Base-by-base conservation (phyloP, 2,113 vertebrate species). In the Rhinopomastus cyanomelas region DNA sequence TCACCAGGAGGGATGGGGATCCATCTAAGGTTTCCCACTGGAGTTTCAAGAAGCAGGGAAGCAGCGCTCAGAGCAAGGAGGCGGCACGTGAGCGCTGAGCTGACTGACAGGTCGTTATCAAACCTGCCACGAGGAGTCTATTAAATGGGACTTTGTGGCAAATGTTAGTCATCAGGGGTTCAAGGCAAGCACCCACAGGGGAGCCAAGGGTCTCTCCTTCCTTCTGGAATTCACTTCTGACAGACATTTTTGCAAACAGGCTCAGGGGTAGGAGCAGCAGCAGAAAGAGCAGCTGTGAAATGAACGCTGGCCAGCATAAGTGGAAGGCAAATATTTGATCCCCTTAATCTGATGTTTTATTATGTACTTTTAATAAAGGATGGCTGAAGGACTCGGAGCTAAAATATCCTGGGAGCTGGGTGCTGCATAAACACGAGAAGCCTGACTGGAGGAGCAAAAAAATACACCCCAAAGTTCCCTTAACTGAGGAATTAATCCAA, bases 281-380 rank as follows among this genome's bases (percentile, higher is more conserved):
- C 18, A 74, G 59, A 74, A 95, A 82, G 83, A 95, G 67, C 94
- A 91, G 92, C 57, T 92, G 88, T 86, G 88, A 68, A 60, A 51
- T 16, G 71, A 89, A 89, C 29, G 88, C 79, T 90, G 22, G 26
- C 16, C 66, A 59, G 25, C 62, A 71, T 7, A 88, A 95, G 84
- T 81, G 84, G 60, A 88, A 87, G 74, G 64, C 67, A 93, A 96
- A 95, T 95, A 96, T 95, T 93, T 95, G 93, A 88, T 27, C 71
- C 48, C 34, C 71, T 81, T 74, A 85, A 90, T 90, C 27, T 51
- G 94, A 93, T 81, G 94, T 85, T 92, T 95, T 91, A 53, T 95
- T 94, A 90, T 96, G 92, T 95, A 73, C 92, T 73, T 95, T 96
- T 95, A 96, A 94, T 95, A 95, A 90, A 87, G 74, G 37, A 17